A percentile compares a stretch with the other conserved stretches of the same genome.
Evolutionary conservation across 1,140 invertebrate genomes (phyloP).

Genomic region (Papilio helenus): DNA sequence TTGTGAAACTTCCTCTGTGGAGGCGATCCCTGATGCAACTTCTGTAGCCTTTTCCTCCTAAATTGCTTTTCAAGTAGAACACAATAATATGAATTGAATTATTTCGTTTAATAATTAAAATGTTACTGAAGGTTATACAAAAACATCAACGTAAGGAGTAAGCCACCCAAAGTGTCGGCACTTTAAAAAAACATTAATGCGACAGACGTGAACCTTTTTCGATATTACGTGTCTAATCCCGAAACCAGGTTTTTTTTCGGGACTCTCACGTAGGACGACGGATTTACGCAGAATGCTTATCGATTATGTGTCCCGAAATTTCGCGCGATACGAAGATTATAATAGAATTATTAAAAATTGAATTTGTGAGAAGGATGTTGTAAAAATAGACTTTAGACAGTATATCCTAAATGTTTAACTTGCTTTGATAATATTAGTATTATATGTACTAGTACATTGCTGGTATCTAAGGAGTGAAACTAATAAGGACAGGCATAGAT

Average conservation of each 20-base stretch:
- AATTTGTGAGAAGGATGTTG: neutral
- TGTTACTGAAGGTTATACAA: neutral
- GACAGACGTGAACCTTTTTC: slow-evolving; percentile 25
- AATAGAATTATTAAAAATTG: slow-evolving; percentile 3
- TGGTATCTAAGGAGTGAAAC: neutral
- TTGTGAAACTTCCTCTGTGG: neutral
- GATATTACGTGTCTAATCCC: slow-evolving; percentile 30
- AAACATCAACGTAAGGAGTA: slow-evolving; percentile 8
- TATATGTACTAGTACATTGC: too few species aligned
- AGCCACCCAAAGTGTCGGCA: neutral
- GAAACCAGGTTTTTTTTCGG: slow-evolving; percentile 14
- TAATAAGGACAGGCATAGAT: neutral
- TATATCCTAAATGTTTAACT: neutral
- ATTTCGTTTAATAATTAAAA: neutral
- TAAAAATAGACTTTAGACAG: neutral
- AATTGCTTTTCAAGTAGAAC: neutral
- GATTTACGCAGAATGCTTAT: slow-evolving; percentile 15
- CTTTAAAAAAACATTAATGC: slow-evolving; percentile 28
- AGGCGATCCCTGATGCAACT: neutral
- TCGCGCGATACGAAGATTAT: neutral
- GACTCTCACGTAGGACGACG: neutral
- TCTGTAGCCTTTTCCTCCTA: neutral
- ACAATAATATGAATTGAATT: neutral
- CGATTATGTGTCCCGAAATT: slow-evolving; percentile 26
- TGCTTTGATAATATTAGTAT: neutral